Conservation (phyloP, 1,140 invertebrate genomes). For the Artemia franciscana region DNA sequence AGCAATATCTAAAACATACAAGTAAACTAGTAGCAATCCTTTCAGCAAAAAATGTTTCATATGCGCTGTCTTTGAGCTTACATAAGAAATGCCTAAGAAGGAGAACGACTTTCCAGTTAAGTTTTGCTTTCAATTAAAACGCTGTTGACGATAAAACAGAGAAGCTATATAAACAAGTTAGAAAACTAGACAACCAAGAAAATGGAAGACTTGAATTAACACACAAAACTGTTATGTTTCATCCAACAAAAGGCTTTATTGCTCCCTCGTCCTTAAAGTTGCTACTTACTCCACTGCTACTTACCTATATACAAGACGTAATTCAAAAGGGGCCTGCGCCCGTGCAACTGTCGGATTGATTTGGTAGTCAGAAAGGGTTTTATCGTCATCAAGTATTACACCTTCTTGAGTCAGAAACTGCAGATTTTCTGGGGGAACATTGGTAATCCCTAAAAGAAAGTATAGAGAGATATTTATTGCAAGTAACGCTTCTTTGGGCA, state of each 20-base stretch:
- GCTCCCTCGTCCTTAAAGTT: not conserved
- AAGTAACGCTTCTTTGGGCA: too few relatives aligned
- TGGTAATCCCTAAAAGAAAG: not conserved
- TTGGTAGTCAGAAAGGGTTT: not conserved
- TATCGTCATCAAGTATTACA: not conserved
- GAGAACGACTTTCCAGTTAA: not conserved
- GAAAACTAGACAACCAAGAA: too few relatives aligned
- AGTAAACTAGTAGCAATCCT: too few relatives aligned
- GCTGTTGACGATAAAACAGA: not conserved
- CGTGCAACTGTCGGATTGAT: not conserved
- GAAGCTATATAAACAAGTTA: not conserved
- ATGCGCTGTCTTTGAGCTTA: too few relatives aligned
- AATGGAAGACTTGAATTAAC: too few relatives aligned
- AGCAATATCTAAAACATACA: too few relatives aligned
- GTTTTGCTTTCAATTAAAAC: not conserved
- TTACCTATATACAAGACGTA: not conserved
- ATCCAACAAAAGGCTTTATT: too few relatives aligned
- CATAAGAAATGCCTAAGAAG: too few relatives aligned
- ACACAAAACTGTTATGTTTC: too few relatives aligned
- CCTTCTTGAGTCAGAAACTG: not conserved
- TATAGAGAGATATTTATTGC: too few relatives aligned
- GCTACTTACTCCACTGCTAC: not conserved
- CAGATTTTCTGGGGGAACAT: not conserved
- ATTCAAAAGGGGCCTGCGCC: not conserved
- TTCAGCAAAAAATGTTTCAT: too few relatives aligned